Evolutionary conservation across 2,113 vertebrate species (phyloP).

Genomic region (Hypanus sabinus): DNA sequence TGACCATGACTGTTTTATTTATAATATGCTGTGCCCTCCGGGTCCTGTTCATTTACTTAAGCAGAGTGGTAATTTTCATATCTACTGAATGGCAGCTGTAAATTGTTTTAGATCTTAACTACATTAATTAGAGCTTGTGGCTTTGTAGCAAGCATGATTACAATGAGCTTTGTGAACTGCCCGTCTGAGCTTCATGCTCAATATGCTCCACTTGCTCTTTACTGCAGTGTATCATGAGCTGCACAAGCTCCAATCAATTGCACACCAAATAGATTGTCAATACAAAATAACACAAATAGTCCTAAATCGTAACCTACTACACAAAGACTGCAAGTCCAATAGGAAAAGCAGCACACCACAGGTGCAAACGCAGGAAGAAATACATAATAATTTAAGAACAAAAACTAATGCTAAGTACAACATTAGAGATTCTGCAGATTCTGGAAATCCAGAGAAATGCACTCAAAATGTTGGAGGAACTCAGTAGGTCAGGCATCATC

Average conservation of each 20-base stretch:
- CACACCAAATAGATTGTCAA: background rate
- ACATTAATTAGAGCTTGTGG: background rate
- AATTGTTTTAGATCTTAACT: background rate
- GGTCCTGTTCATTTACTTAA: background rate
- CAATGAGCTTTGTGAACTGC: background rate
- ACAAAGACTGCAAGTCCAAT: background rate
- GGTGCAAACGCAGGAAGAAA: background rate
- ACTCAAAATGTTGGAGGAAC: too few relatives aligned
- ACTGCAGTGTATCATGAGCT: background rate
- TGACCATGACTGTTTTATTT: background rate
- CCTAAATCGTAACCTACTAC: background rate
- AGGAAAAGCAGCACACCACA: background rate
- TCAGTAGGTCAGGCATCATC: too few relatives aligned
- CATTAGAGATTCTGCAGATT: too few relatives aligned
- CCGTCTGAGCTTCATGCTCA: background rate
- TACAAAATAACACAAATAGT: background rate
- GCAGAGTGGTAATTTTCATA: background rate
- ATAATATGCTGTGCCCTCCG: background rate
- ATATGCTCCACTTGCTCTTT: background rate
- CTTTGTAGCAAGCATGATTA: background rate
- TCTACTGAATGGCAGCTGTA: background rate
- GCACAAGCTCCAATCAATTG: background rate
- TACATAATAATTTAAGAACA: background rate
- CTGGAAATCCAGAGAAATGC: too few relatives aligned
- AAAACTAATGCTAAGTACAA: background rate